Evolutionary conservation across 2,113 vertebrate species (phyloP), one percentile per base, ranked within the genome.

Genomic region (Apteryx mantelli): DNA sequence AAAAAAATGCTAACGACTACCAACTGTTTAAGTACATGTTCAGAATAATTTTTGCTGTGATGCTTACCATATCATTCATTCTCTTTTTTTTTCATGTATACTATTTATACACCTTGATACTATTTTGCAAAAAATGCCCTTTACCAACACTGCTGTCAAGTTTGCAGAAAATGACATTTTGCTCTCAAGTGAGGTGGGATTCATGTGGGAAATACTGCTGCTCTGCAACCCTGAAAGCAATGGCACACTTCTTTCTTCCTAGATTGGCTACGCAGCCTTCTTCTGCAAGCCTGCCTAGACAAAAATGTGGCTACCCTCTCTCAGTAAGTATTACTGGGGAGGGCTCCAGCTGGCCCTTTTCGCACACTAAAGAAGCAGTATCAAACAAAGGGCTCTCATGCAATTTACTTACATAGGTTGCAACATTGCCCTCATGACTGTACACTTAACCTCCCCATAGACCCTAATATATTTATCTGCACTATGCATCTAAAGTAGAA

Each of bases 91-190:
- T 87, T 66, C n/a, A 71, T 79, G 64, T 26, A 13, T n/a, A 8
- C 64, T 9, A 7, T 13, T 6, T 63, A 68, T 81, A 70, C 85
- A 63, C 53, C 44, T 83, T 88, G 91, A 58, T 52, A 84, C 18
- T 52, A 8, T 64, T 96, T 94, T 94, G 73, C n/a, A 88, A 94
- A 81, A 46, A 34, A 75, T 88, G 76, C 89, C 86, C 88, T 94
- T 96, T 90, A 52, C 28, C 6, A 64, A 15, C 26, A 13, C 46
- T 11, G 6, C 56, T 84, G 79, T 83, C 58, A 84, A 38, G 13
- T 64, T 83, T 42, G 86, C 38, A 56, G 79, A 60, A 90, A 96
- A 96, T 93, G 91, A 26, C 79, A 81, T 20, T 93, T 93, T 91
- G 19, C 82, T 96, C 68, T 93, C n/a, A 13, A 46, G 71, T 28